Evolutionary conservation across 2,797 vertebrate species (phyloP).

Genomic region (Clarias laeviceps): DNA sequence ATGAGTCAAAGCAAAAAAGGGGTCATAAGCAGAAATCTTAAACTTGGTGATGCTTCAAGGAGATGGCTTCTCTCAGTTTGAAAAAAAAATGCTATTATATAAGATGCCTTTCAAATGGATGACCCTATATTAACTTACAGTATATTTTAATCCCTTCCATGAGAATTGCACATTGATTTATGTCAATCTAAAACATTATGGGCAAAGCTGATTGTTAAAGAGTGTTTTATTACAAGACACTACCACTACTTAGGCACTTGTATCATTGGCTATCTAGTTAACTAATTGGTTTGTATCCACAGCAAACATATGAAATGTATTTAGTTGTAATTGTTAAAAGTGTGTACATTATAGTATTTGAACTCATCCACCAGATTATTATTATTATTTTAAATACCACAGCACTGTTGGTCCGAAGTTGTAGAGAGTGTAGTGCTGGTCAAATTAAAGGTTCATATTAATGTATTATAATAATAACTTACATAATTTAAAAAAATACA

Average conservation of each 20-base stretch:
- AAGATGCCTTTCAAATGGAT: background rate
- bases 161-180: background rate
- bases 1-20: background rate
- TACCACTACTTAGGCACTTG: background rate
- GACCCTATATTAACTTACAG: background rate
- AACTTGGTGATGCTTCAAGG: background rate
- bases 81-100: background rate
- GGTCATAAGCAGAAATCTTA: background rate
- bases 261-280: background rate
- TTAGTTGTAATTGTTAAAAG: background rate
- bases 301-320: background rate
- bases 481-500: background rate
- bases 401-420: no score
- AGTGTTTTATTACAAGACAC: background rate
- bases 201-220: background rate
- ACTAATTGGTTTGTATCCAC: background rate
- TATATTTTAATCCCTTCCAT: background rate
- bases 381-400: slow-evolving; percentile 3
- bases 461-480: background rate
- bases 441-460: background rate
- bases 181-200: background rate
- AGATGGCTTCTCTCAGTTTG: background rate
- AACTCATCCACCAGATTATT: background rate
- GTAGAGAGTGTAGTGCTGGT: background rate
- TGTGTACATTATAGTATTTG: background rate